Evolutionary conservation across 2,113 vertebrate genomes (phyloP), one percentile per base, ranked within the genome.

Genomic region (Tricholaema leucomelas): DNA sequence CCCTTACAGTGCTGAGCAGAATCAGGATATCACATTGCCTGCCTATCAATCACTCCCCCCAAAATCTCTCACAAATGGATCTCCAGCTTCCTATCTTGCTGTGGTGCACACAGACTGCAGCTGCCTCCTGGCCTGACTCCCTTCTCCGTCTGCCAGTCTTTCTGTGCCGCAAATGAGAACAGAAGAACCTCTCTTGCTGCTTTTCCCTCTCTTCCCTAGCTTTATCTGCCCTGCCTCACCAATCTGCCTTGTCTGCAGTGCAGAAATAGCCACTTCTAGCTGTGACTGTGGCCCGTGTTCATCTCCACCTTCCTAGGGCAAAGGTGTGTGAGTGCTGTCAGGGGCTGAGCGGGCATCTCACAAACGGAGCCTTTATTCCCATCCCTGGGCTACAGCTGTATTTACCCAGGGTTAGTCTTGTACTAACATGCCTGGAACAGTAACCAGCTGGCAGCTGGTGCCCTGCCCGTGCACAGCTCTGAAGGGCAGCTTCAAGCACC

Each of bases 351-450:
- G 64, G 54, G 50, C 28, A 25, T 27, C 46, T 33, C 42, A 60
- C 65, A 55, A 82, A 36, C 44, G 65, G 20, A 74, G 31, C n/a
- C 42, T 90, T 88, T 92, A 63, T 79, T 91, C 44, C 69, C 79
- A 31, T 44, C 35, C 2, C 3, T 42, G 76, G 56, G 50, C 19
- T 20, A 36, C 80, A 75, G 77, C 44, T 56, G 0, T 81, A 64
- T 93, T 95, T 86, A 76, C 85, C 63, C 50, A 84, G 64, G 36
- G 36, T 80, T 93, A 81, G 81, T 76, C 92, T 81, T 94, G 55
- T 52, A 61, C 85, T 91, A 78, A 91, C 80, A 93, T 58, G 77
- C 74, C 58, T n/a, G 56, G 66, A 81, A 69, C 35, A 78, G 69
- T 82, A 92, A 71, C 46, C 58, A 79, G 79, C 78, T 83, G 69